Conservation (phyloP, 2,888 invertebrate genomes). For the Punctoribates punctum region DNA sequence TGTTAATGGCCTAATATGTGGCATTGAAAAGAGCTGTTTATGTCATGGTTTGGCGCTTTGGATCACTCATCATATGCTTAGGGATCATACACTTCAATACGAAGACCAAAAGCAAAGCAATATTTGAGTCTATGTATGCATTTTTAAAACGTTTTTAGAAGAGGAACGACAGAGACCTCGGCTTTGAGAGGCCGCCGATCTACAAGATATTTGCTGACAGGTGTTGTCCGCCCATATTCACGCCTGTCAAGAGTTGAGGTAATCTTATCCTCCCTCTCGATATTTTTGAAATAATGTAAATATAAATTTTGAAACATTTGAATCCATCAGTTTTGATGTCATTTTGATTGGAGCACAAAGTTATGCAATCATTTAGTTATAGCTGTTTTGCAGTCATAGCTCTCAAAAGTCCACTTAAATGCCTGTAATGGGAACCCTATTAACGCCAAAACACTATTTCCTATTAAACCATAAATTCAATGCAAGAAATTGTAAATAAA, state of each 20-base stretch:
- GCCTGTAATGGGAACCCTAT: conserved; percentile 10
- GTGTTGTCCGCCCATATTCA: conserved; percentile 20
- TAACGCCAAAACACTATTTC: background rate
- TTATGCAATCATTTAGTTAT: background rate
- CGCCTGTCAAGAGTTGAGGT: conserved; percentile 5
- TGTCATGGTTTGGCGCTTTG: conserved; percentile 8
- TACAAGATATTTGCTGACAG: conserved; percentile 27
- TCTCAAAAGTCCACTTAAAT: background rate
- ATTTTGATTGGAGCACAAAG: background rate
- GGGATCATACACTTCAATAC: background rate
- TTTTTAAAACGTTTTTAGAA: background rate
- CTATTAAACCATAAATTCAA: background rate
- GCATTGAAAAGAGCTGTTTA: conserved; percentile 5
- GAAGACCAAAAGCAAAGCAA: background rate
- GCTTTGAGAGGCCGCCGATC: conserved; percentile 18
- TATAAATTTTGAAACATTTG: background rate
- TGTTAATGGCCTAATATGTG: background rate
- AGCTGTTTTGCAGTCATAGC: too few species aligned
- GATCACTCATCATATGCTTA: conserved; percentile 2
- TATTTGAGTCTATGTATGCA: background rate
- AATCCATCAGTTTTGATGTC: conserved; percentile 5
- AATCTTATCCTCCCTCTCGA: conserved; percentile 15
- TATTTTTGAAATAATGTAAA: conserved; percentile 19
- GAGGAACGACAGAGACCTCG: background rate
- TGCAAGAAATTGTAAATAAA: background rate